Conservation (phyloP, 1,140 invertebrate genomes). For the Sinonovacula constricta region DNA sequence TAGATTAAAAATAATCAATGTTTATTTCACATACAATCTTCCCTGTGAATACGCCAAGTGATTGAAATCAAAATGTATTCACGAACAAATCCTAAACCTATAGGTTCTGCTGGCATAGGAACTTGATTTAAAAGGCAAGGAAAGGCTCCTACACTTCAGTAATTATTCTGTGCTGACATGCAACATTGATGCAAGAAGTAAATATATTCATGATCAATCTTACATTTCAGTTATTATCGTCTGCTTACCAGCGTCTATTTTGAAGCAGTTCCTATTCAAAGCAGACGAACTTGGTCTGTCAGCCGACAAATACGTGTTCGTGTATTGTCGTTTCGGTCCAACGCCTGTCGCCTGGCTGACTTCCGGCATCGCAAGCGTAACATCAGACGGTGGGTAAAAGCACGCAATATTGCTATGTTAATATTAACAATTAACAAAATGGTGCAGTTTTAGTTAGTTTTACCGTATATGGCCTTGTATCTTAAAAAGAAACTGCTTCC, state of each 20-base stretch:
- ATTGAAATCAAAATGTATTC: neutral
- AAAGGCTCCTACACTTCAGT: neutral
- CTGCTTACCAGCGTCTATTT: slow-evolving; percentile 4
- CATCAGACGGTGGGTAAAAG: too few species aligned
- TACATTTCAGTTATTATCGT: slow-evolving; percentile 38
- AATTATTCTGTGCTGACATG: neutral
- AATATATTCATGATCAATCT: too few species aligned
- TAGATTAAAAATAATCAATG: too few species aligned
- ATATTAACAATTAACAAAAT: too few species aligned
- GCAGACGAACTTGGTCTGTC: slow-evolving; percentile 18
- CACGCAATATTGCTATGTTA: too few species aligned
- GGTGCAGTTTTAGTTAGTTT: too few species aligned
- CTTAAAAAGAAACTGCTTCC: too few species aligned
- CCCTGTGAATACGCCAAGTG: neutral
- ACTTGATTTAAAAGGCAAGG: neutral
- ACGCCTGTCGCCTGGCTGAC: neutral
- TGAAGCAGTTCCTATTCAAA: slow-evolving; percentile 7
- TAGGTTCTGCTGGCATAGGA: neutral
- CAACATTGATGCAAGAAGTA: neutral
- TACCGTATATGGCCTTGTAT: too few species aligned
- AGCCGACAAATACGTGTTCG: slow-evolving; percentile 25
- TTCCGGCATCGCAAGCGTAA: too few species aligned
- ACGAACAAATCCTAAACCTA: neutral
- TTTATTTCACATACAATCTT: too few species aligned
- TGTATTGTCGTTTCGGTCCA: slow-evolving; percentile 34